These are phyloP conservation scores for Chymomyza amoena DNA, from an alignment of 2,888 invertebrate genomes.

Conservation along the genomic window DNA sequence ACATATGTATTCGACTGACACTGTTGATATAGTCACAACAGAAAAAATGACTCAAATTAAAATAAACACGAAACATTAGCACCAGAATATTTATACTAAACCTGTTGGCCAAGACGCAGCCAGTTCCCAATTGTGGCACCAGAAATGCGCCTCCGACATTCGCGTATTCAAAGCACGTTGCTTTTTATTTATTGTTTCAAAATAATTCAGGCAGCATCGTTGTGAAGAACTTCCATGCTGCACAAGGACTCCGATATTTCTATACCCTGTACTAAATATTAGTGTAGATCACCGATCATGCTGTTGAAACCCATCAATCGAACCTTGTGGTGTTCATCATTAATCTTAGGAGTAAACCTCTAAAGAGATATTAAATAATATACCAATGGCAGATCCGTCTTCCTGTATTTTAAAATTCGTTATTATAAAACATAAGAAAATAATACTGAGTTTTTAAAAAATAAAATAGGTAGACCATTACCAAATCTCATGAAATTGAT, in stretches of 20 bases:
- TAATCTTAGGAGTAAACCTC: too few species aligned
- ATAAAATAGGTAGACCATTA: too few species aligned
- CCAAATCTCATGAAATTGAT: too few species aligned
- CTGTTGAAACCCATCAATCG: too few species aligned
- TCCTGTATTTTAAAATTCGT: too few species aligned
- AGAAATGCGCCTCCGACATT: slow-evolving; percentile 60
- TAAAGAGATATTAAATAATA: too few species aligned
- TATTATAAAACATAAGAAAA: too few species aligned
- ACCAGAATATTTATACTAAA: neutral
- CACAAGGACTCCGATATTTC: neutral
- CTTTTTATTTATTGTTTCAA: slow-evolving; percentile 79
- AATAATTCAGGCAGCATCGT: slow-evolving; percentile 33
- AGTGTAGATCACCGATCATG: too few species aligned
- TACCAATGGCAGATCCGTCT: too few species aligned
- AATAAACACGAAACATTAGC: slow-evolving; percentile 66
- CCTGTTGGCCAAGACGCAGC: neutral
- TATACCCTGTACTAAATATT: neutral
- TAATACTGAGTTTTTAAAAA: too few species aligned
- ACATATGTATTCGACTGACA: neutral
- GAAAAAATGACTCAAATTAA: slow-evolving; percentile 66
- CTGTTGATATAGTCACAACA: neutral
- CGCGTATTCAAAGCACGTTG: slow-evolving; percentile 79
- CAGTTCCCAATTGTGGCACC: slow-evolving; percentile 6
- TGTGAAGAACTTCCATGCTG: slow-evolving; percentile 2
- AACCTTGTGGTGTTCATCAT: too few species aligned